These are phyloP conservation scores for Tachycineta bicolor DNA, from an alignment of 2,113 vertebrate genomes.

Conservation along the genomic window DNA sequence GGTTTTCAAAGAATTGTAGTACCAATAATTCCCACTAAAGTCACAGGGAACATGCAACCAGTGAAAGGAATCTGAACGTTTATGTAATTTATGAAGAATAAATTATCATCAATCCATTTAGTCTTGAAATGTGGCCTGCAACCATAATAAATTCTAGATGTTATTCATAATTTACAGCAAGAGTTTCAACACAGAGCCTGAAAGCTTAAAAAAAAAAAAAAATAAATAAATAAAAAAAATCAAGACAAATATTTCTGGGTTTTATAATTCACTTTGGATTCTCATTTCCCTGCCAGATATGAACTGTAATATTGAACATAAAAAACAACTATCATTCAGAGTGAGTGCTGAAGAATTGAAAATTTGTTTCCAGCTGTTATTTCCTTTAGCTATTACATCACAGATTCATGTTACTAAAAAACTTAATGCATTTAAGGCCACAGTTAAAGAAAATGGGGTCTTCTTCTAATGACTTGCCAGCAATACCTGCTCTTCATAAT, in stretches of 20 bases:
- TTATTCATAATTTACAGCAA: conserved; percentile 1
- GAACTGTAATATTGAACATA: not conserved
- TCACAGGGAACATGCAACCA: not conserved
- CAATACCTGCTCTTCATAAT: not conserved
- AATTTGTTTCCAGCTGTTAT: not conserved
- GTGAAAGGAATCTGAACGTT: not conserved
- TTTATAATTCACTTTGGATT: conserved; percentile 10
- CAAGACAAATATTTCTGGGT: not conserved
- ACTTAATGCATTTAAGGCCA: not conserved
- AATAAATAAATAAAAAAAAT: not conserved
- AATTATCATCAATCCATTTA: not conserved
- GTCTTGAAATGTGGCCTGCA: not conserved
- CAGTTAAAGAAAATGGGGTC: not conserved
- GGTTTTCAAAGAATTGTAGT: not conserved
- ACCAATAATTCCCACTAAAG: not conserved
- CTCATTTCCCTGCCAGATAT: conserved; percentile 35
- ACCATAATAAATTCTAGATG: not conserved
- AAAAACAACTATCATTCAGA: not conserved
- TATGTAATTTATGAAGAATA: not conserved
- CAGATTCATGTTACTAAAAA: not conserved
- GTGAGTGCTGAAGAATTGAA: not conserved
- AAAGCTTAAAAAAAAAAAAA: not conserved
- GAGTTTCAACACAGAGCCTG: not conserved
- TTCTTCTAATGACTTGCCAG: not conserved
- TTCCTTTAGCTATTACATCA: not conserved